These are phyloP conservation scores for Perdita meconis DNA, from an alignment of 2,888 invertebrate genomes.

Conservation along the genomic window DNA sequence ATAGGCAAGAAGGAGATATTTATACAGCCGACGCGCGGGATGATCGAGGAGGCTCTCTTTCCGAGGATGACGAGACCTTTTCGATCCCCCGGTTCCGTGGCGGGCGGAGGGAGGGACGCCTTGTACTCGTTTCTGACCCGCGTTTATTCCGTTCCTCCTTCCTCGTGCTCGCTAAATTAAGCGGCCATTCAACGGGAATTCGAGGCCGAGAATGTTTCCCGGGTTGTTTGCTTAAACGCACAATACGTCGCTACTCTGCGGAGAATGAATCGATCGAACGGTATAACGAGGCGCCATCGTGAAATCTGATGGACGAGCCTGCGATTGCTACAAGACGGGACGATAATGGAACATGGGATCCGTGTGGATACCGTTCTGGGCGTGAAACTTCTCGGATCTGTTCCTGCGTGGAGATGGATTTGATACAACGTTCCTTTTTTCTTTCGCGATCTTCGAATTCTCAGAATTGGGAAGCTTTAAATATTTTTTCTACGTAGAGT, in stretches of 20 bases:
- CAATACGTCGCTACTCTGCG: constrained; percentile 55
- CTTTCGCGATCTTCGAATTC: neutral
- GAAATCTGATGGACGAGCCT: constrained; percentile 37
- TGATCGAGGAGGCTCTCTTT: constrained; percentile 81
- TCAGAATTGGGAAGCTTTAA: too few species aligned
- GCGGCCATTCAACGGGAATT: constrained; percentile 68
- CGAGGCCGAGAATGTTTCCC: constrained; percentile 61
- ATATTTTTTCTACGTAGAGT: too few species aligned
- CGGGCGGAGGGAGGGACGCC: constrained; percentile 34
- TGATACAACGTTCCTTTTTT: neutral
- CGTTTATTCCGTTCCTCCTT: constrained; percentile 24
- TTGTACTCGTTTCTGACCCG: constrained; percentile 20
- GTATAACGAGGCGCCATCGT: constrained; percentile 46
- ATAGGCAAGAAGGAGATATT: constrained; percentile 81
- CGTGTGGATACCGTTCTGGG: constrained; percentile 26
- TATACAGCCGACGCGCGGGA: constrained; percentile 81
- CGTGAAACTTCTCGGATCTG: neutral
- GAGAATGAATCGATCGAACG: constrained; percentile 56
- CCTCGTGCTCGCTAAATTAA: constrained; percentile 57
- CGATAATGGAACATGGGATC: constrained; percentile 52
- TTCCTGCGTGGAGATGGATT: neutral
- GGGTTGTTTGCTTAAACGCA: constrained; percentile 68
- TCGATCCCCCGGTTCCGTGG: constrained; percentile 44
- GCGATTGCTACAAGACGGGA: constrained; percentile 51
- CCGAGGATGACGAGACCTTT: constrained; percentile 78